These are phyloP conservation scores for Polyergus mexicanus DNA, from an alignment of 1,140 invertebrate genomes.

Conservation along the genomic window DNA sequence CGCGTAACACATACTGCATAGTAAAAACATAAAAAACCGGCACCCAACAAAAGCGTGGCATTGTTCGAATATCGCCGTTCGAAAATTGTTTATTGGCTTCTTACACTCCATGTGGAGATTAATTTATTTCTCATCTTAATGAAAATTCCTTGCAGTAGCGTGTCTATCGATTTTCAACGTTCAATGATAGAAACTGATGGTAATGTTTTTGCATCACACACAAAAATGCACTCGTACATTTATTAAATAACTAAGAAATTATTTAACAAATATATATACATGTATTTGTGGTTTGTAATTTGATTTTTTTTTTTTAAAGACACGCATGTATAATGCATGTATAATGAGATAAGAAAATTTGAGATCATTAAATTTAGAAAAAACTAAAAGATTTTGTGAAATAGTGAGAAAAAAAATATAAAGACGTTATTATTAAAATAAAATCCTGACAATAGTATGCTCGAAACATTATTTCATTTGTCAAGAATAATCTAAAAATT, in stretches of 20 bases:
- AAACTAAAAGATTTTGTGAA: neutral
- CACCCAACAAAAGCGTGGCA: conserved; percentile 11
- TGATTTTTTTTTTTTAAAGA: too few species aligned
- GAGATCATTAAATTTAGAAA: neutral
- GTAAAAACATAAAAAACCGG: conserved; percentile 4
- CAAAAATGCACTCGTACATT: neutral
- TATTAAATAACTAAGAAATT: neutral
- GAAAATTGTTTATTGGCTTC: conserved; percentile 47
- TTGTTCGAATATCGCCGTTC: conserved; percentile 14
- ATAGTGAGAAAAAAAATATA: neutral
- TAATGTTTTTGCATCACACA: neutral
- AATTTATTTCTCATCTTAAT: conserved; percentile 45
- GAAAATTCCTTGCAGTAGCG: neutral
- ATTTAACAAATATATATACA: too few species aligned
- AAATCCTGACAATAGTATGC: neutral
- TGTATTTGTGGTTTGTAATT: too few species aligned
- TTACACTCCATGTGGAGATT: neutral
- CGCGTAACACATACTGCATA: conserved; percentile 46
- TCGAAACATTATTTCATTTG: neutral
- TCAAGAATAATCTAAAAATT: neutral
- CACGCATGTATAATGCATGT: too few species aligned
- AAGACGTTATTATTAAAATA: neutral
- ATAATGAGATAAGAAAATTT: too few species aligned
- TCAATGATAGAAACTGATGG: neutral
- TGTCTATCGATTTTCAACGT: conserved; percentile 14